phyloP scores from a whole-genome alignment of 2,113 vertebrate genomes.

The Chelonoidis abingdonii region DNA sequence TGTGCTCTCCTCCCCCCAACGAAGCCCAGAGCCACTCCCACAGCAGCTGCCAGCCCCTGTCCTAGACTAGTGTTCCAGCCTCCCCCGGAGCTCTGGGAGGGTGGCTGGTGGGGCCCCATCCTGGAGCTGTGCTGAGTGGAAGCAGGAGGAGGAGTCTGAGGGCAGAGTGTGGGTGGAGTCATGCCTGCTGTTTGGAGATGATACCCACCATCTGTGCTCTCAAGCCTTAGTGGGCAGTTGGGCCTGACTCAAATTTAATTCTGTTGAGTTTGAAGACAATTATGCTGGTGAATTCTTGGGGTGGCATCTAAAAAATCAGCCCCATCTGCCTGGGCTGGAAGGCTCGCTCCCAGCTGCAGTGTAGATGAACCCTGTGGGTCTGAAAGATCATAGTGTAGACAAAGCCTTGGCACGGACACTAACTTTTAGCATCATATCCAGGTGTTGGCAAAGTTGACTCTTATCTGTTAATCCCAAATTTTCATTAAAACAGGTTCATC shows the following conservation, averaged over 20 bases:
- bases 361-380: not conserved
- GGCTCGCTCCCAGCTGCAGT: not conserved
- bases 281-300: not conserved
- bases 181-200: no score
- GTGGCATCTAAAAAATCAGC: not conserved
- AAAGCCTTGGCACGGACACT: not conserved
- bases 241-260: no score
- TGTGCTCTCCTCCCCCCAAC: rapidly evolving
- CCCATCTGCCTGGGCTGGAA: not conserved
- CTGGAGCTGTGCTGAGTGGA: no score
- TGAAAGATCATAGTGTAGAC: not conserved
- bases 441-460: not conserved
- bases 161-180: no score
- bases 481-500: not conserved
- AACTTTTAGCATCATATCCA: not conserved
- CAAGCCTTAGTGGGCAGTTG: not conserved
- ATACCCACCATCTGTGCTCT: not conserved
- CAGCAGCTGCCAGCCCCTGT: no score
- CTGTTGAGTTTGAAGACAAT: not conserved
- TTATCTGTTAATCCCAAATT: rapidly evolving
- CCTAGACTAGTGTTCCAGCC: no score
- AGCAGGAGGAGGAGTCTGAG: no score
- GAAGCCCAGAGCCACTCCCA: no score
- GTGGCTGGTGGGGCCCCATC: no score
- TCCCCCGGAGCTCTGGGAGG: no score